Base-by-base conservation (phyloP, 2,797 vertebrate species). In the Botia kubotai region DNA sequence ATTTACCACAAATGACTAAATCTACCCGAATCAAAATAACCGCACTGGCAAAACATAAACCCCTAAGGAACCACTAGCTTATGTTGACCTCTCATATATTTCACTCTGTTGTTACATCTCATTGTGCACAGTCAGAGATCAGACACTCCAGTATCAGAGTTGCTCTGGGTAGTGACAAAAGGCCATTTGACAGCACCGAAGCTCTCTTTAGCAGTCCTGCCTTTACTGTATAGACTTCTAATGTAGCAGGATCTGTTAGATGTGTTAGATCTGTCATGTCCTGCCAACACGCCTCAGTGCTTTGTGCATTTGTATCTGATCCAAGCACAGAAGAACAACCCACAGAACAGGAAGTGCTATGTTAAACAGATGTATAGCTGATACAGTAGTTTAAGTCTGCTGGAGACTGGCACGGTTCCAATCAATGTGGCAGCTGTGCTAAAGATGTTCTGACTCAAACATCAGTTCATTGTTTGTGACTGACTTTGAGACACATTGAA, bases 151-250 rank as follows among this genome's bases (percentile, higher is more conserved):
- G 75, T 74, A 70, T 74, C 60, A 43, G 23, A 55, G 72, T 57
- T 62, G 6, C 36, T 39, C 36, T 39, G 36, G 33, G 12, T 36
- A 53, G 65, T 77, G 21, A 85, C 57, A 74, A 68, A 57, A 19
- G 48, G 63, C 55, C 62, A 70, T 80, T 21, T 80, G 77, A 80
- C 82, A 83, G 78, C 67, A 83, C 19, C 16, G 52, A 66, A 62
- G 39, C 53, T 67, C 67, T 46, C 65, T 68, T 19, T 39, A 57
- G 67, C 52, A 79, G 19, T 29, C 78, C 55, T 71, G 67, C 43
- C 66, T 79, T 74, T 73, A 74, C 23, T 65, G 46, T 21, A 50
- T 77, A 68, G 26, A 67, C 7, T 67, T 48, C 57, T 46, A 17
- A 53, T 46, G 75, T 77, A 26, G 65, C 16, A 16, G 39, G 63